Evolutionary conservation across 2,797 vertebrate species (phyloP), one percentile per base, ranked within the genome.

Genomic region (Coendou prehensilis): DNA sequence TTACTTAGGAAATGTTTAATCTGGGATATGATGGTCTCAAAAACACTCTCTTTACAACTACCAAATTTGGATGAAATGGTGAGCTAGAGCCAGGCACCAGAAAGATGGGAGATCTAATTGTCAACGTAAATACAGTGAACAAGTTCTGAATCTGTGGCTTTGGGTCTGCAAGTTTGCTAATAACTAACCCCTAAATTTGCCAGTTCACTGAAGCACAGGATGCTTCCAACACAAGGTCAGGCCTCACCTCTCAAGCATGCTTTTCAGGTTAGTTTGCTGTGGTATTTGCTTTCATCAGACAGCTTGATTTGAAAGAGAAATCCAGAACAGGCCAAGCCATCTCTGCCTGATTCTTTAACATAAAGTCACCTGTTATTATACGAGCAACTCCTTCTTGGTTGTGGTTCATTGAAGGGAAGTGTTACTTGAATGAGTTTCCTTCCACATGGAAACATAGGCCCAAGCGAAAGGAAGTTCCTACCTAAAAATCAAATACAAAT

Each of bases 401-500:
- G 17, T 9, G 61, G 7, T 20, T 0, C 33, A 57, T 2, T 45
- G 9, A 78, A 54, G 9, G 26, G 15, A 54, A 37, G 17, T 2
- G 5, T 75, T 33, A 59, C 13, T 64, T 86, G 37, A 79, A 47
- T 28, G 41, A 69, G 71, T 64, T 37, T 91, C 52, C 33, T 28
- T 96, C 61, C 1, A 73, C 9, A 6, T 47, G 64, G 54, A 93
- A 88, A 78, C 8, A 18, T 1, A 82, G 22, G 13, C 45, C 8
- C 30, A 80, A 71, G 9, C 13, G 18, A 91, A 79, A 82, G 47
- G 23, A 71, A 18, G 8, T 89, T 61, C n/a, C 56, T 89, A 76
- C 17, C 30, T 73, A 78, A 93, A 97, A 73, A 30, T 67, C 71
- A 95, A 30, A 20, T 79, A 9, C 87, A 85, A 87, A 64, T 67